A percentile compares a stretch with the other conserved stretches of the same genome.
Evolutionary conservation across 2,797 vertebrate genomes (phyloP).

Genomic region (Oreochromis grahami): DNA sequence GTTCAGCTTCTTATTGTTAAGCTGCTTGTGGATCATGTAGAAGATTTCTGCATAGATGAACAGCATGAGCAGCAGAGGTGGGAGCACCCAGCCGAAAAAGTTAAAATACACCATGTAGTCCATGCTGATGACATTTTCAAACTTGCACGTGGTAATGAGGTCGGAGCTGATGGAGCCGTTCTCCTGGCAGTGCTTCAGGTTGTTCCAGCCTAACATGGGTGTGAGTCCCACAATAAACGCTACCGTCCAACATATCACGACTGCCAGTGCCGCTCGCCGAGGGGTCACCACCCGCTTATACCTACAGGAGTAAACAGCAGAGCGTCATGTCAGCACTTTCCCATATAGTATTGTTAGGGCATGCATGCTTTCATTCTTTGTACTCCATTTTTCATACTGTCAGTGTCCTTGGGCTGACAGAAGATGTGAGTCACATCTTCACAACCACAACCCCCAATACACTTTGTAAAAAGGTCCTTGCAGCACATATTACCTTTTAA

Average conservation of each 20-base stretch:
- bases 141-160: conserved; percentile 83
- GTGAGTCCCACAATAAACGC: conserved; percentile 92
- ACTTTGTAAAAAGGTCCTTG: neutral
- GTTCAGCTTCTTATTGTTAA: conserved; percentile 86
- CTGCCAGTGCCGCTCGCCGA: conserved; percentile 83
- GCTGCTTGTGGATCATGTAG: conserved; percentile 95
- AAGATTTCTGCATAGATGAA: conserved; percentile 95
- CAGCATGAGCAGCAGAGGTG: conserved; percentile 90
- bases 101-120: conserved; percentile 99
- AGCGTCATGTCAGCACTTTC: conserved; percentile 16
- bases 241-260: conserved; percentile 88
- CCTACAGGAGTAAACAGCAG: conserved; percentile 64
- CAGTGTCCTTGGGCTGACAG: neutral
- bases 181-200: conserved; percentile 74
- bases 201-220: conserved; percentile 98
- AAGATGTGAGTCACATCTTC: neutral
- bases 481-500: neutral
- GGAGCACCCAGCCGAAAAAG: conserved; percentile 96
- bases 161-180: conserved; percentile 72
- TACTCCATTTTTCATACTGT: neutral
- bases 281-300: conserved; percentile 91
- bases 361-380: neutral
- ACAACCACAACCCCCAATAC: neutral
- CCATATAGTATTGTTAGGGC: neutral
- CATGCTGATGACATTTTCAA: conserved; percentile 98